Evolutionary conservation across 2,888 invertebrate genomes (phyloP).

Genomic region (Dendrolimus houi): DNA sequence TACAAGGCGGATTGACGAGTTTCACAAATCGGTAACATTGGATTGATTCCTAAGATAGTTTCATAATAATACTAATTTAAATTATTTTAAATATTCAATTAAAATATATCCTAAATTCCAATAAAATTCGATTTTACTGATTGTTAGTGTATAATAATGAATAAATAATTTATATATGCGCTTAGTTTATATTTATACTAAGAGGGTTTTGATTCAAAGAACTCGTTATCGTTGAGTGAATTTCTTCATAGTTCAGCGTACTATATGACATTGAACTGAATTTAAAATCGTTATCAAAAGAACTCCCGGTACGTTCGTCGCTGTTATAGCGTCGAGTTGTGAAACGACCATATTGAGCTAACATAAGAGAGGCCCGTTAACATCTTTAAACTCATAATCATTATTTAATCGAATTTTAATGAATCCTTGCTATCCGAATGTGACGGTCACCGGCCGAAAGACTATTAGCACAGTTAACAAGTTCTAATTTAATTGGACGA

Average conservation of each 20-base stretch:
- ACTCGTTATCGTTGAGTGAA: constrained; percentile 35
- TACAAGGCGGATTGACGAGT: too few species aligned
- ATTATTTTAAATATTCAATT: too few species aligned
- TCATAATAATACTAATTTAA: too few species aligned
- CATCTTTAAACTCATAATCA: constrained; percentile 47
- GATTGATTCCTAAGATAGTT: too few species aligned
- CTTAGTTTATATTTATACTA: constrained; percentile 3
- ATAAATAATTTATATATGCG: too few species aligned
- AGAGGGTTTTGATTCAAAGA: neutral
- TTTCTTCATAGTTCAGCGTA: constrained; percentile 55
- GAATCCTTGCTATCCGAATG: constrained; percentile 32
- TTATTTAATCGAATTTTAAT: constrained; percentile 63
- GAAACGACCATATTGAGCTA: constrained; percentile 42
- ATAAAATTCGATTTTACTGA: too few species aligned
- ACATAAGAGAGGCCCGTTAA: constrained; percentile 36
- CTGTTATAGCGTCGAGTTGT: constrained; percentile 30
- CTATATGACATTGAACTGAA: constrained; percentile 66
- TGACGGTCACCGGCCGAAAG: constrained; percentile 31
- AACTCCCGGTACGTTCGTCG: constrained; percentile 42
- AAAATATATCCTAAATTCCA: too few species aligned
- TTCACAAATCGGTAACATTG: too few species aligned
- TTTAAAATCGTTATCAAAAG: constrained; percentile 59
- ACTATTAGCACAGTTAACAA: constrained; percentile 51
- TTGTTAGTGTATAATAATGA: too few species aligned
- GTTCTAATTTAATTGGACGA: constrained; percentile 35